Conservation (phyloP, 2,888 invertebrate genomes). For the Drosophila kambysellisi region DNA sequence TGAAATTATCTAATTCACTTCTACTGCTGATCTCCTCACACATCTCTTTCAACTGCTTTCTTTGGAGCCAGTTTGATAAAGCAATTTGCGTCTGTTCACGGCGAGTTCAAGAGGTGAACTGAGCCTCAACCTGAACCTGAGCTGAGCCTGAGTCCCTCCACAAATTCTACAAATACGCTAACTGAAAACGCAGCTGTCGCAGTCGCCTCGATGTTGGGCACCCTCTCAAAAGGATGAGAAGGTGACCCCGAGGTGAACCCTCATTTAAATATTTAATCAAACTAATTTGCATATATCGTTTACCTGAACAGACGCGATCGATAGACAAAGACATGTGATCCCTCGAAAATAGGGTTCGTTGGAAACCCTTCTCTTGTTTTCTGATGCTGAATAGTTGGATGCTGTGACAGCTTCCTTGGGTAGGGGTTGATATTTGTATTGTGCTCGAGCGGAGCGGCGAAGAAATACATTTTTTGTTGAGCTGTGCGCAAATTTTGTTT, state of each 20-base stretch:
- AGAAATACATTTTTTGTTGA: constrained; percentile 39
- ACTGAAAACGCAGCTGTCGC: constrained; percentile 67
- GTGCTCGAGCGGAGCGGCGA: constrained; percentile 5
- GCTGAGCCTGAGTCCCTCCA: constrained; percentile 1
- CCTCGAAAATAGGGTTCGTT: constrained; percentile 20
- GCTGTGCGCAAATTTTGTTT: constrained; percentile 65
- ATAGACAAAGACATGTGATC: constrained; percentile 68
- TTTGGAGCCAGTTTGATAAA: constrained; percentile 22
- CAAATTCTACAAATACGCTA: constrained; percentile 51
- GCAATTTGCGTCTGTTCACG: constrained; percentile 42
- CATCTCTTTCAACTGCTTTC: neutral
- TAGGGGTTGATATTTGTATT: constrained; percentile 49
- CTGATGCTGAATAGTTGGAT: constrained; percentile 24
- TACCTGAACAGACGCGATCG: constrained; percentile 70
- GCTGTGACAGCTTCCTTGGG: constrained; percentile 9
- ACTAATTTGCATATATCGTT: constrained; percentile 76
- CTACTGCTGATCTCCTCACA: neutral
- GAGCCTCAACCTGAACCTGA: constrained; percentile 4
- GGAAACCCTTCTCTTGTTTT: constrained; percentile 3
- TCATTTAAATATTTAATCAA: constrained; percentile 79
- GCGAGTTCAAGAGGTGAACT: constrained; percentile 73
- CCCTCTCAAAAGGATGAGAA: constrained; percentile 27
- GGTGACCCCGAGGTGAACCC: constrained; percentile 31
- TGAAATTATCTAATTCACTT: neutral
- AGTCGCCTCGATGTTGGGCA: constrained; percentile 12